Evolutionary conservation across 2,888 invertebrate species (phyloP).

Genomic region (Caenorhabditis doughertyi): DNA sequence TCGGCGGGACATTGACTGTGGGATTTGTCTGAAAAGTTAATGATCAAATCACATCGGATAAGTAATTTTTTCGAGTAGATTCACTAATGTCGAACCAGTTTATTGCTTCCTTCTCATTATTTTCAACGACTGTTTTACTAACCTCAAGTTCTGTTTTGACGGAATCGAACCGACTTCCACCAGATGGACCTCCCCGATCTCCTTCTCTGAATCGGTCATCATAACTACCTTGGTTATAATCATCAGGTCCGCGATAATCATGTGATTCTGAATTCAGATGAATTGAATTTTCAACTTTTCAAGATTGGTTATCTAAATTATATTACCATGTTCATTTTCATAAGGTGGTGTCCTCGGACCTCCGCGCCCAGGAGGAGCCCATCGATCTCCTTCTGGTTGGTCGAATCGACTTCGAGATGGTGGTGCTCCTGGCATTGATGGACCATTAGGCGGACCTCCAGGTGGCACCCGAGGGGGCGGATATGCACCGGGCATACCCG

Average conservation of each 20-base stretch:
- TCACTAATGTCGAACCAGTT: too few species aligned
- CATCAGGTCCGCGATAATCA: slow-evolving; percentile 21
- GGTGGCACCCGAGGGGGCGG: slow-evolving; percentile 33
- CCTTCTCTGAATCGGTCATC: slow-evolving; percentile 53
- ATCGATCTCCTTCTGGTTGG: slow-evolving; percentile 43
- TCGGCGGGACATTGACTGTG: neutral
- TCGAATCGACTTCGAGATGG: slow-evolving; percentile 50
- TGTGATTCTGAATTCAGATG: slow-evolving; percentile 38
- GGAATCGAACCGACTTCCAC: slow-evolving; percentile 29
- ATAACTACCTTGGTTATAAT: slow-evolving; percentile 33
- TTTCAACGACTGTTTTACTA: neutral
- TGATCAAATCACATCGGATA: too few species aligned
- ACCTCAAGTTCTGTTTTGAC: slow-evolving; percentile 45
- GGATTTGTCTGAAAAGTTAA: slow-evolving; percentile 13
- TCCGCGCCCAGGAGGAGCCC: slow-evolving; percentile 25
- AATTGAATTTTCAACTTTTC: too few species aligned
- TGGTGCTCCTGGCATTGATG: slow-evolving; percentile 12
- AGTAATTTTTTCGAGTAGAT: too few species aligned
- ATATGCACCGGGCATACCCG: slow-evolving; percentile 56
- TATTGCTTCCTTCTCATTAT: too few species aligned
- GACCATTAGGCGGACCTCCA: slow-evolving; percentile 11
- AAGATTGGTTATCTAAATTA: too few species aligned
- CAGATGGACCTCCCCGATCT: slow-evolving; percentile 11
- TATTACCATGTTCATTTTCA: slow-evolving; percentile 49
- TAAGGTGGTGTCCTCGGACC: slow-evolving; percentile 57